phyloP scores from a whole-genome alignment of 1,140 invertebrate genomes.

The Drosophila grimshawi region DNA sequence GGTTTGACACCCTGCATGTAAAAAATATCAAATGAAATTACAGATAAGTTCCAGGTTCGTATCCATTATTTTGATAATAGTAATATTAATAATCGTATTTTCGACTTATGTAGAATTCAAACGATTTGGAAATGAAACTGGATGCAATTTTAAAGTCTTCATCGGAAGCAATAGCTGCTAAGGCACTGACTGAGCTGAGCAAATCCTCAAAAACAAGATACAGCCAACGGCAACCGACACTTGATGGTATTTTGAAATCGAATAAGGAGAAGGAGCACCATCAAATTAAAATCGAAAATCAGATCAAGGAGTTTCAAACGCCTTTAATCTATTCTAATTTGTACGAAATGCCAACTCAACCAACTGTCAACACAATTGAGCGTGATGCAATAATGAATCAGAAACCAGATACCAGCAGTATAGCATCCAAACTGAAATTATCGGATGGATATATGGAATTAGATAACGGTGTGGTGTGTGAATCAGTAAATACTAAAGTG shows the following conservation, averaged over 20 bases:
- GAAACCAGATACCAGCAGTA: slow-evolving; percentile 31
- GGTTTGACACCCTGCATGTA: background rate
- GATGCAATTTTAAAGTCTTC: slow-evolving; percentile 73
- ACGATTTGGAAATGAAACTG: slow-evolving; percentile 62
- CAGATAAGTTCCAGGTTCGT: too few species aligned
- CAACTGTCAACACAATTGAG: slow-evolving; percentile 30
- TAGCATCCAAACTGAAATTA: slow-evolving; percentile 28
- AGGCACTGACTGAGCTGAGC: slow-evolving; percentile 81
- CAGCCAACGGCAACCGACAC: slow-evolving; percentile 46
- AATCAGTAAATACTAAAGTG: slow-evolving; percentile 31
- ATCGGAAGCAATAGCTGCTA: slow-evolving; percentile 82
- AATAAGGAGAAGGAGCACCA: slow-evolving; percentile 37
- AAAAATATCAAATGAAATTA: background rate
- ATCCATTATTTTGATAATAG: too few species aligned
- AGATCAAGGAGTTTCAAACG: slow-evolving; percentile 36
- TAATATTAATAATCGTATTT: background rate
- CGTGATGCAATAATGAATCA: slow-evolving; percentile 37
- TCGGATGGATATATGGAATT: slow-evolving; percentile 26
- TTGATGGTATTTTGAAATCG: slow-evolving; percentile 28
- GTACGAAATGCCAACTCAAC: slow-evolving; percentile 39
- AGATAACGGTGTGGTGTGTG: slow-evolving; percentile 16
- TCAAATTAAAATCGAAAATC: slow-evolving; percentile 32
- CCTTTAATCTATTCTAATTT: slow-evolving; percentile 54
- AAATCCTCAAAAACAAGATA: slow-evolving; percentile 75
- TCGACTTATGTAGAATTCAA: slow-evolving; percentile 47